Conservation (phyloP, 1,140 invertebrate genomes). For the Babylonia areolata region DNA sequence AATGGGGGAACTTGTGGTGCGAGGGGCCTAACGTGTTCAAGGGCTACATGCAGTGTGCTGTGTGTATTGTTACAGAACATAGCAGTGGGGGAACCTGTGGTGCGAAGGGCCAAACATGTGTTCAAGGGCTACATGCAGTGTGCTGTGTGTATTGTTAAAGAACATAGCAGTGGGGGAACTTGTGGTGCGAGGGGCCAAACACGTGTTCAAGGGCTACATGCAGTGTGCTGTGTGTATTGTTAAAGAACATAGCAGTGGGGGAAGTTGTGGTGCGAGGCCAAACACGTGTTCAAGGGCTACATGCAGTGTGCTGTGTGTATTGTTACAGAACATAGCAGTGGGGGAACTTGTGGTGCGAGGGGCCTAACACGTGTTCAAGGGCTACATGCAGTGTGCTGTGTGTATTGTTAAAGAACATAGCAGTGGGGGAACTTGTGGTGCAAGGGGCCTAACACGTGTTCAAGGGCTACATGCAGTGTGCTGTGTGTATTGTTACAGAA, state of each 20-base stretch:
- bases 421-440: constrained; percentile 89
- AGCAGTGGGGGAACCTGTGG: background rate
- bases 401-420: constrained; percentile 89
- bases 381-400: no score
- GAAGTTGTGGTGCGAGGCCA: no score
- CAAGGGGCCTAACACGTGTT: constrained; percentile 95
- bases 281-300: no score
- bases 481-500: constrained; percentile 82
- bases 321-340: constrained; percentile 87
- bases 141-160: background rate
- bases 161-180: background rate
- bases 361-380: constrained; percentile 96
- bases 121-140: background rate
- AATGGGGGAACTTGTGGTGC: constrained; percentile 89
- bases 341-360: constrained; percentile 90
- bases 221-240: background rate
- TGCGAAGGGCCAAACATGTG: background rate
- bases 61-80: no score
- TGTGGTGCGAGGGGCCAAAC: background rate
- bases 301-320: background rate
- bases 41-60: constrained; percentile 92
- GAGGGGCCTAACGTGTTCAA: constrained; percentile 94
- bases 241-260: no score
- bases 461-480: constrained; percentile 91
- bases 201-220: background rate